Base-by-base conservation (phyloP, 1,140 invertebrate species). In the Papilio dardanus region DNA sequence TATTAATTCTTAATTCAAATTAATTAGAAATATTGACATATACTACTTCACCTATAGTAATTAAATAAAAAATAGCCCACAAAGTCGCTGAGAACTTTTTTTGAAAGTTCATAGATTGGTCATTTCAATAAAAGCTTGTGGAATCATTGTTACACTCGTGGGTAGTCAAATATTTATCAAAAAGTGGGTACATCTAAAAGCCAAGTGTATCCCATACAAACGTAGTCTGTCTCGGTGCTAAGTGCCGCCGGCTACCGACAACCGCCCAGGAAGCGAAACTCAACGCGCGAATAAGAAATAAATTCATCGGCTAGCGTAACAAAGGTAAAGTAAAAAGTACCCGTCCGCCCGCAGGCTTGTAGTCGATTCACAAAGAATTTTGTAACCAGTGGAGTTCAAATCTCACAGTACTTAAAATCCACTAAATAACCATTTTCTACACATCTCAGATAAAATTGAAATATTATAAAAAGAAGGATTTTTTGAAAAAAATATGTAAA, bases 261-360 rank as follows among this genome's bases (percentile, higher is more conserved):
- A 85, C 89, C 89, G 89, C 91, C 91, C 91, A 92, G 91, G 91
- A 92, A 92, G 91, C 85, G 83, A 81, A 82, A 88, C 86, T 91
- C 88, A 91, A 86, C 91, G 83, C 86, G 88, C 86, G 86, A 91
- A 91, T 90, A 89, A 89, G 88, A 92, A 91, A 91, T 90, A 91
- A 91, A 92, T 89, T 88, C 86, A 77, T 79, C 85, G 86, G 85
- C 91, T 87, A 91, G 88, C 90, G 90, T 92, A 92, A 92, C 91
- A 91, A 92, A 92, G 89, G 85, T 90, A 83, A 91, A 91, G 87
- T 88, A 88, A 91, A 90, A 90, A 86, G 88, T 81, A 91, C 84
- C 83, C 77, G 81, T 79, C 65, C 75, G 74, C 46, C 84, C 82
- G 35, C 76, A 83, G 88, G 89, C 83, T 78, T 77, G 77, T 67